A percentile compares a stretch with the other conserved stretches of the same genome.
Evolutionary conservation across 2,888 invertebrate species (phyloP).

Genomic region (Tricholauxania praeusta): DNA sequence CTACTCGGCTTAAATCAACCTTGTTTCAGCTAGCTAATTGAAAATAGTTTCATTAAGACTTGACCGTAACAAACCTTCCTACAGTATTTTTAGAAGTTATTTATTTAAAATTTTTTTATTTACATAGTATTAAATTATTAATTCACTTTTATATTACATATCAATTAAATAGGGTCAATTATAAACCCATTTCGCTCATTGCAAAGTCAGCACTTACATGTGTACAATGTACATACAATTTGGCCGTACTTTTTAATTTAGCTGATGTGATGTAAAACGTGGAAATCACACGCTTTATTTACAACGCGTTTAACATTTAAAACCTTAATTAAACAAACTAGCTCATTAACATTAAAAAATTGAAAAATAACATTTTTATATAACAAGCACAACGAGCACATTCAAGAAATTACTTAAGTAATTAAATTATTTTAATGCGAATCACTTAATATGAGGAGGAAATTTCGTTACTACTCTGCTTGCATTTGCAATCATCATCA

Average conservation of each 20-base stretch:
- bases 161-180: no score
- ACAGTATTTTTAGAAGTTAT: constrained; percentile 40
- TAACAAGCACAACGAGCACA: background rate
- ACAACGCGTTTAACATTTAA: constrained; percentile 23
- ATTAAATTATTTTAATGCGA: background rate
- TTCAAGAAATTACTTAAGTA: background rate
- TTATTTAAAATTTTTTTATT: background rate
- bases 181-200: no score
- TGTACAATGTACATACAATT: background rate
- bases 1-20: no score
- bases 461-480: constrained; percentile 51
- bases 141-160: no score
- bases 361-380: background rate
- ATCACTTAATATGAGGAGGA: constrained; percentile 16
- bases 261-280: constrained; percentile 17
- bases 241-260: background rate
- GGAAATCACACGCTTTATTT: constrained; percentile 10
- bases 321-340: constrained; percentile 3
- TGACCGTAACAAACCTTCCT: constrained; percentile 1
- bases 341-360: background rate
- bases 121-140: background rate
- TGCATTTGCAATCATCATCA: constrained; percentile 59
- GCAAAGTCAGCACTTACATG: no score
- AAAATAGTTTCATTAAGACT: no score
- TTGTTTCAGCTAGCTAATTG: no score